These are phyloP conservation scores for Euglossa dilemma DNA, from an alignment of 1,140 invertebrate genomes.

Conservation along the genomic window DNA sequence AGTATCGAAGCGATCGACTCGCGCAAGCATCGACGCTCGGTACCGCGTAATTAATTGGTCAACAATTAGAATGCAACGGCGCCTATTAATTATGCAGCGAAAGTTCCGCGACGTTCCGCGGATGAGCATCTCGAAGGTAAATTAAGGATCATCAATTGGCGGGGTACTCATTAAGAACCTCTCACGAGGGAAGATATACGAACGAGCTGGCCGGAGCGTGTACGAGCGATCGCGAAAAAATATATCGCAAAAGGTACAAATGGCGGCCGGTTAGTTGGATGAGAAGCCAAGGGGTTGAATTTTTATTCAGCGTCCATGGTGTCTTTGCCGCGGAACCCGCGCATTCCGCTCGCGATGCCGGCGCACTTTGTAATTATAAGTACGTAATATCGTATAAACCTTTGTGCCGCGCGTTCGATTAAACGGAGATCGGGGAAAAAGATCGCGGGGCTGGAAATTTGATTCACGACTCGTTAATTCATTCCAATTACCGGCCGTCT, in stretches of 20 bases:
- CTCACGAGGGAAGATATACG: constrained; percentile 30
- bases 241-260: background rate
- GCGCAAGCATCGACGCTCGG: too few relatives aligned
- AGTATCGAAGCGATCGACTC: too few relatives aligned
- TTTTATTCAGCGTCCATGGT: too few relatives aligned
- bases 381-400: background rate
- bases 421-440: background rate
- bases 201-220: constrained; percentile 6
- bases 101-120: constrained; percentile 25
- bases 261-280: background rate
- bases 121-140: constrained; percentile 51
- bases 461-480: background rate
- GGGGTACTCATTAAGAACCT: constrained; percentile 51
- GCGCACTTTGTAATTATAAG: background rate
- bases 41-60: constrained; percentile 60
- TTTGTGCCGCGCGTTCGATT: background rate
- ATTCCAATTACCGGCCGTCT: background rate
- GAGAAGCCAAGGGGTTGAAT: too few relatives aligned
- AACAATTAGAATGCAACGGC: constrained; percentile 46
- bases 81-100: constrained; percentile 63
- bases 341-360: too few relatives aligned
- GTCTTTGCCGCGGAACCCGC: background rate
- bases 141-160: constrained; percentile 52
- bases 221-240: constrained; percentile 24
- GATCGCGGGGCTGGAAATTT: background rate